Evolutionary conservation across 2,888 invertebrate species (phyloP), one percentile per base, ranked within the genome.

Genomic region (Diogma glabrata): DNA sequence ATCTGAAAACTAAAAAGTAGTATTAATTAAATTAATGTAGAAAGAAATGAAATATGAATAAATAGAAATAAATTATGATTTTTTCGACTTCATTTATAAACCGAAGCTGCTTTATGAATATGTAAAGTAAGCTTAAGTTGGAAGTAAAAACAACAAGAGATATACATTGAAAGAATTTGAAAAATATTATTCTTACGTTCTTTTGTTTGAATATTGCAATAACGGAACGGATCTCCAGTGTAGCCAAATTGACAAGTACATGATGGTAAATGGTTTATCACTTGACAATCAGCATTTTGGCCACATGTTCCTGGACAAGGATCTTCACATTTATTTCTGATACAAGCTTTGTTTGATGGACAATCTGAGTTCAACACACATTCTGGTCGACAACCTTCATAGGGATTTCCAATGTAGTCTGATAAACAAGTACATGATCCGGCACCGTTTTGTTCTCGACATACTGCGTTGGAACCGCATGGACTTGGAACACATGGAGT

Each of bases 281-380:
- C 84, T 59, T 78, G 77, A 64, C 88, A 88, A 53, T 78, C 71
- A 6, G 87, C 83, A 61, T 82, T 82, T 45, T 79, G 65, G 17
- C 86, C 87, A 61, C 87, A 87, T 4, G 80, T 79, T 24, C 84
- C 84, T 3, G 79, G 78, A 60, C 90, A 91, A 6, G 90, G 90
- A 69, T 90, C 86, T 58, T 75, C 73, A 63, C 87, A 87, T 72
- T 86, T 85, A 62, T 78, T 80, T 64, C 80, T 77, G 49, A 81
- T 77, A 61, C 88, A 88, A 46, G 87, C 86, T 60, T 75, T 71
- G 62, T 84, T 78, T 30, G 79, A 78, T 7, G 81, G 67, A 64
- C 89, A 90, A 63, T 90, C 89, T 3, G 82, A 78, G 66, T 86
- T 87, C 23, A 85, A 73, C 30, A 84, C 74, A 64, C 90, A 90